A percentile compares a stretch with the other conserved stretches of the same genome.
These are phyloP conservation scores for Halcyon badia DNA, from an alignment of 2,797 vertebrate genomes.

Conservation along the genomic window DNA sequence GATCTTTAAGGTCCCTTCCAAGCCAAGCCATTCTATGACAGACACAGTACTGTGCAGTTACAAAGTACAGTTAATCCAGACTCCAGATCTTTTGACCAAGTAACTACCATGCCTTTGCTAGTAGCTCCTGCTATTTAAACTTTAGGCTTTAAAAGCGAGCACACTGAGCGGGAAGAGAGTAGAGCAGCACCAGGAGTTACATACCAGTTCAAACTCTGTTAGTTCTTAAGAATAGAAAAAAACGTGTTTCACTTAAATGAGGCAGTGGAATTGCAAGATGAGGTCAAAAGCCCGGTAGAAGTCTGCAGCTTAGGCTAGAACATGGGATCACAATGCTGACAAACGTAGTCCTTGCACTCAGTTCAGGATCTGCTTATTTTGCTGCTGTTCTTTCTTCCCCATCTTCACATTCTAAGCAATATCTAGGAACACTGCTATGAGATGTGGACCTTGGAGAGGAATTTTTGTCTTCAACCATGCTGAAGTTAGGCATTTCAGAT, in stretches of 20 bases:
- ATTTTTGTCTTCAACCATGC: neutral
- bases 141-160: neutral
- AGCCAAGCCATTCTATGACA: neutral
- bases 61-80: slow-evolving; percentile 24
- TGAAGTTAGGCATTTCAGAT: neutral
- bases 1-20: neutral
- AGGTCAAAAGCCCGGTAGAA: neutral
- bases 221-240: neutral
- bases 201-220: neutral
- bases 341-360: neutral
- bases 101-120: neutral
- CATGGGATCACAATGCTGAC: neutral
- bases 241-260: neutral
- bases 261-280: neutral
- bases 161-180: neutral
- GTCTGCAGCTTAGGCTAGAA: neutral
- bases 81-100: neutral
- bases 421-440: neutral
- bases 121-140: neutral
- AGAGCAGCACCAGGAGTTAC: neutral
- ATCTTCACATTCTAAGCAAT: neutral
- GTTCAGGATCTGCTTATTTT: neutral
- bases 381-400: neutral
- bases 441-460: neutral
- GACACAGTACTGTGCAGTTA: neutral